Evolutionary conservation across 2,888 invertebrate genomes (phyloP).

Genomic region (Drosophila helvetica): DNA sequence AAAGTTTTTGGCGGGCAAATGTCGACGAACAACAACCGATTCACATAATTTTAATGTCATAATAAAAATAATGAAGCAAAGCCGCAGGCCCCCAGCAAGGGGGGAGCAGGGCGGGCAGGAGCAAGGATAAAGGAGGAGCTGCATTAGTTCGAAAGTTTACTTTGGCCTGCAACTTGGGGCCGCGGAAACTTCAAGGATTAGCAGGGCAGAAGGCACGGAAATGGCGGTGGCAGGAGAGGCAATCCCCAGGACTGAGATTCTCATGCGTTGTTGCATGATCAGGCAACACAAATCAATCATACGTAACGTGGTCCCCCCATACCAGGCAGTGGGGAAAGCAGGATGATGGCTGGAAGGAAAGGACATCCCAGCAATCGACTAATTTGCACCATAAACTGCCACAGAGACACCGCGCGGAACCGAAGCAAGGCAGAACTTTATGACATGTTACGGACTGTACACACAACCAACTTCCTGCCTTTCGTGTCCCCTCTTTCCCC

Average conservation of each 20-base stretch:
- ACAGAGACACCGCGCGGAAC: slow-evolving; percentile 1
- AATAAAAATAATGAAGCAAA: slow-evolving; percentile 66
- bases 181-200: neutral
- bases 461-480: slow-evolving; percentile 17
- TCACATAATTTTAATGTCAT: slow-evolving; percentile 80
- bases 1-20: slow-evolving; percentile 57
- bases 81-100: neutral
- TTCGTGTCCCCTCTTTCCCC: neutral
- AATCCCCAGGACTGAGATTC: neutral
- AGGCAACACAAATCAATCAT: slow-evolving; percentile 48
- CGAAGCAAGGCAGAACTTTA: slow-evolving; percentile 14
- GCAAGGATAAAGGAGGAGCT: slow-evolving; percentile 2
- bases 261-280: slow-evolving; percentile 50
- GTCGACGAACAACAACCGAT: slow-evolving; percentile 45
- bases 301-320: slow-evolving; percentile 12
- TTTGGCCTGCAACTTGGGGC: slow-evolving; percentile 11
- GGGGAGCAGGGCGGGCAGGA: too few species aligned
- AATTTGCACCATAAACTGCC: slow-evolving; percentile 37
- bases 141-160: slow-evolving; percentile 43
- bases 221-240: neutral
- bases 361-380: slow-evolving; percentile 30
- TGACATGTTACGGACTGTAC: slow-evolving; percentile 19
- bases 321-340: neutral
- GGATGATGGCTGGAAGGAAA: neutral
- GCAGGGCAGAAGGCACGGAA: neutral